Percentiles rank a stretch among this genome's conserved stretches.
Conservation (phyloP, 2,888 invertebrate genomes). For the Morinoia aosen region DNA sequence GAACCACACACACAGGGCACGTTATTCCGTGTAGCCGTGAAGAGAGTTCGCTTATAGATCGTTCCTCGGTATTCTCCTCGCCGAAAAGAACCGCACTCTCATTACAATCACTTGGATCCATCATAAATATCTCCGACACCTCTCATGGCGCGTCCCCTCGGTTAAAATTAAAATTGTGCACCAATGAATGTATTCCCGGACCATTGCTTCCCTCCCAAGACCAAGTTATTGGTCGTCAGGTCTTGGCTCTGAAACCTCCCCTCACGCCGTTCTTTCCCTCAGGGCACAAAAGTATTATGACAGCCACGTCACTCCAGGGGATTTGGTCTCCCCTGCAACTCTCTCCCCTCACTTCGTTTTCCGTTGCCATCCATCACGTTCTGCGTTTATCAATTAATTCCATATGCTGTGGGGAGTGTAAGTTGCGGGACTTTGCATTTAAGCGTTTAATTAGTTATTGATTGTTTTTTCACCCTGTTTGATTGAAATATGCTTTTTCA, state of each 20-base stretch:
- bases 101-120: conserved; percentile 32
- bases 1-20: background rate
- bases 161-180: conserved; percentile 37
- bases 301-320: background rate
- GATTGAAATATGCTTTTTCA: background rate
- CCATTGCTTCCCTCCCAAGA: conserved; percentile 25
- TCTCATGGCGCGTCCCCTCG: conserved; percentile 28
- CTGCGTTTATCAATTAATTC: background rate
- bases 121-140: conserved; percentile 46
- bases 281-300: conserved; percentile 27
- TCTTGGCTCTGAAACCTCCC: background rate
- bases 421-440: background rate
- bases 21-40: background rate
- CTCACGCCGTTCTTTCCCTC: background rate
- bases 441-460: background rate
- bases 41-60: background rate
- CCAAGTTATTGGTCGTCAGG: conserved; percentile 11
- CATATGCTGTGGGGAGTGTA: background rate
- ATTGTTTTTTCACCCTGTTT: background rate
- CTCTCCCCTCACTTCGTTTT: background rate
- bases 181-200: conserved; percentile 50
- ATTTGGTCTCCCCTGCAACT: background rate
- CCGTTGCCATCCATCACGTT: background rate
- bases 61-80: background rate
- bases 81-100: background rate